A percentile compares a stretch with the other conserved stretches of the same genome.
Evolutionary conservation across 2,797 vertebrate species (phyloP).

Genomic region (Oryzias dopingdopingensis): DNA sequence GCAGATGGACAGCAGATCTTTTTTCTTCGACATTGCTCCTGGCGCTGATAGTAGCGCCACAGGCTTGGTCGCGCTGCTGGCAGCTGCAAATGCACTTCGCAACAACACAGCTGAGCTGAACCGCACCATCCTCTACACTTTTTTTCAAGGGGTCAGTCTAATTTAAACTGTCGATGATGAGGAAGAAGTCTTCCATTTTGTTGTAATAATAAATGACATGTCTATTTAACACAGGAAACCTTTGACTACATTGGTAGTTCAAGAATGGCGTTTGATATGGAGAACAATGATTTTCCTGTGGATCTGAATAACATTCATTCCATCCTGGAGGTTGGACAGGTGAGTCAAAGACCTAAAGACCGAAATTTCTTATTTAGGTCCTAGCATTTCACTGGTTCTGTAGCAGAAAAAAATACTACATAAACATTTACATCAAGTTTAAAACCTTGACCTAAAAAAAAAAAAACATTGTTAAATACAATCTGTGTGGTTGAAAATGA

Average conservation of each 20-base stretch:
- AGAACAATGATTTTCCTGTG: slow-evolving; percentile 82
- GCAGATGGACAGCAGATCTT: slow-evolving; percentile 91
- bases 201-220: background rate
- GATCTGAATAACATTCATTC: slow-evolving; percentile 87
- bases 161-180: no score
- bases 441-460: no score
- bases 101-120: slow-evolving; percentile 58
- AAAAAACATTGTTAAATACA: no score
- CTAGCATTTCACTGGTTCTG: no score
- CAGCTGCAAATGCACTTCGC: slow-evolving; percentile 82
- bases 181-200: background rate
- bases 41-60: slow-evolving; percentile 85
- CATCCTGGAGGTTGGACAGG: slow-evolving; percentile 91
- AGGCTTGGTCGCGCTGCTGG: slow-evolving; percentile 86
- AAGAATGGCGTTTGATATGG: slow-evolving; percentile 93
- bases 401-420: no score
- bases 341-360: slow-evolving; percentile 39
- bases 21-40: slow-evolving; percentile 90
- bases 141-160: slow-evolving; percentile 92
- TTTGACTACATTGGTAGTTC: slow-evolving; percentile 99
- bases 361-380: no score
- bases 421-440: no score
- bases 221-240: slow-evolving; percentile 79
- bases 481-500: no score
- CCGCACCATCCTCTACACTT: slow-evolving; percentile 86